Evolutionary conservation across 2,888 invertebrate species (phyloP).

Genomic region (Chymomyza caudatula): DNA sequence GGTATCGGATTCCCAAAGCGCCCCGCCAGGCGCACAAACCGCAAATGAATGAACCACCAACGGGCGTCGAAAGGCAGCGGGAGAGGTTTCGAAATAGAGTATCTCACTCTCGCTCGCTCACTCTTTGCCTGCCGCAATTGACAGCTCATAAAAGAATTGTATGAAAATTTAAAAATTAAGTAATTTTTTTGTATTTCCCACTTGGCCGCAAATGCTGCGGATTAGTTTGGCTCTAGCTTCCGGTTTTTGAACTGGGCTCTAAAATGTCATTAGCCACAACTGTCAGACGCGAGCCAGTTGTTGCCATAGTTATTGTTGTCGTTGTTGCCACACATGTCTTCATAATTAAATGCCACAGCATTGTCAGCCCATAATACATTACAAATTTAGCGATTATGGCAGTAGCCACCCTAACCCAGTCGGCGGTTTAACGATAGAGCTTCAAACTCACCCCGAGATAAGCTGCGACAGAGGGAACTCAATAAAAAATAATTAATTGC

Average conservation of each 20-base stretch:
- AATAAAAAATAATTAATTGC: conserved; percentile 70
- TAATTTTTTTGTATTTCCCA: conserved; percentile 4
- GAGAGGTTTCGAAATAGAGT: too few relatives aligned
- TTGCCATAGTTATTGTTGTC: conserved; percentile 2
- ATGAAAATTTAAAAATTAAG: not conserved
- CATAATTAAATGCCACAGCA: conserved; percentile 57
- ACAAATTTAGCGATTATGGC: conserved; percentile 63
- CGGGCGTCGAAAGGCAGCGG: not conserved
- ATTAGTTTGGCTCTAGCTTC: conserved; percentile 48
- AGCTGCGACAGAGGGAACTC: conserved; percentile 27
- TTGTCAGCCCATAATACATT: conserved; percentile 53
- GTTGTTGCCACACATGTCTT: conserved; percentile 54
- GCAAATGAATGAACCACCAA: not conserved
- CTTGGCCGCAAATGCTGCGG: conserved; percentile 59
- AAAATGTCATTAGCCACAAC: conserved; percentile 65
- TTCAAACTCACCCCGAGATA: not conserved
- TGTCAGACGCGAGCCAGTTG: conserved; percentile 38
- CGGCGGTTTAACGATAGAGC: not conserved
- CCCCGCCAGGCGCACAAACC: not conserved
- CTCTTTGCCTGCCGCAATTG: not conserved
- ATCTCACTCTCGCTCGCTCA: not conserved
- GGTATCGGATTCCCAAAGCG: not conserved
- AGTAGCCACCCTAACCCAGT: conserved; percentile 18
- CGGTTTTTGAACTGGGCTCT: conserved; percentile 25
- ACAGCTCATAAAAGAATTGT: not conserved